These are phyloP conservation scores for Sarcophaga bullata DNA, from an alignment of 1,140 invertebrate genomes.

Conservation along the genomic window DNA sequence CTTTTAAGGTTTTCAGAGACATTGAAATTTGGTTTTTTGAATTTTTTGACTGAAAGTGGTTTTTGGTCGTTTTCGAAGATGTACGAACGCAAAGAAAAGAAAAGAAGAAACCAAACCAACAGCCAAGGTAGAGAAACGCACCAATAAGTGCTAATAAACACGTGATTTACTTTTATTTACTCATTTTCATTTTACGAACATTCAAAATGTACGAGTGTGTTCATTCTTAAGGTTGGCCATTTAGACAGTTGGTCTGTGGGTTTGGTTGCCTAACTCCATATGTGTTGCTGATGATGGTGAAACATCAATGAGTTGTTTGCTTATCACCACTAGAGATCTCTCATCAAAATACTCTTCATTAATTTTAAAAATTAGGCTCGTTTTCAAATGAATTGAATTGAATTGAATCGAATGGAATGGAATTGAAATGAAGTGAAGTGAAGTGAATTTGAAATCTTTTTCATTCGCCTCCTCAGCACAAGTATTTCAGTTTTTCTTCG, in stretches of 20 bases:
- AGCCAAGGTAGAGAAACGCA: too few species aligned
- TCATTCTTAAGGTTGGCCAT: too few species aligned
- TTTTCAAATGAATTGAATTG: constrained; percentile 51
- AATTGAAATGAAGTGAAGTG: constrained; percentile 25
- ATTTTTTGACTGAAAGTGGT: not conserved
- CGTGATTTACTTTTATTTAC: constrained; percentile 29
- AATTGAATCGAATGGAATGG: not conserved
- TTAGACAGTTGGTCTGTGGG: not conserved
- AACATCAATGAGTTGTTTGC: constrained; percentile 33
- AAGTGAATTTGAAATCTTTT: not conserved
- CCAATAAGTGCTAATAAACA: constrained; percentile 30
- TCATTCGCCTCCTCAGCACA: constrained; percentile 10
- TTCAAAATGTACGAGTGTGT: not conserved
- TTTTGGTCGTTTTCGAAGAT: not conserved
- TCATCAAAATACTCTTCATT: constrained; percentile 65
- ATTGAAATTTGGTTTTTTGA: constrained; percentile 2
- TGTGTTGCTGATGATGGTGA: not conserved
- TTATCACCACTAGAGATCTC: constrained; percentile 49
- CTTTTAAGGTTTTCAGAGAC: not conserved
- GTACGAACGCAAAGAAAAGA: not conserved
- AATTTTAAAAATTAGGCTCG: constrained; percentile 65
- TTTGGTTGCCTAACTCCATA: not conserved
- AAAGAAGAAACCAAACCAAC: too few species aligned
- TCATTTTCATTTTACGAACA: not conserved
- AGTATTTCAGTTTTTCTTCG: not conserved